Evolutionary conservation across 2,888 invertebrate species (phyloP).

Genomic region (Phragmatobia fuliginosa): DNA sequence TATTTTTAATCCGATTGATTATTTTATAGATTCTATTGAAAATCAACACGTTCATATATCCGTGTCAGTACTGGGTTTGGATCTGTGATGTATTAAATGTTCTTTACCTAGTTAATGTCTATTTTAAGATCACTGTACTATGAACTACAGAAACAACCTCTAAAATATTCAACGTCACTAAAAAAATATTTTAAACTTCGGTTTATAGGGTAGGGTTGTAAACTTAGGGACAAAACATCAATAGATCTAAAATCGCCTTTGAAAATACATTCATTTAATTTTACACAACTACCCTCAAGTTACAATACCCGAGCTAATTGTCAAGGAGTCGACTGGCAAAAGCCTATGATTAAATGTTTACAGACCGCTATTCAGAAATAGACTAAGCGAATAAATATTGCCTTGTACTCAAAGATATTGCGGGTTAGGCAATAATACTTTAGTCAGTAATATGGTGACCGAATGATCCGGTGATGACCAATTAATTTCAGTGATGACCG

Average conservation of each 20-base stretch:
- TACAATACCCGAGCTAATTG: conserved; percentile 24
- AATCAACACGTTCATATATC: too few relatives aligned
- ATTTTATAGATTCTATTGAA: not conserved
- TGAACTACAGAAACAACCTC: conserved; percentile 24
- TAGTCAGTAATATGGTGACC: not conserved
- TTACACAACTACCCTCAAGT: conserved; percentile 23
- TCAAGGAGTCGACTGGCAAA: not conserved
- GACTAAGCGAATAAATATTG: not conserved
- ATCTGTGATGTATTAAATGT: too few relatives aligned
- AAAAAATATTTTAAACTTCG: conserved; percentile 45
- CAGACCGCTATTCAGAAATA: not conserved
- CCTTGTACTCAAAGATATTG: not conserved
- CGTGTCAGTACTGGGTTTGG: not conserved
- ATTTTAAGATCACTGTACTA: conserved; percentile 20
- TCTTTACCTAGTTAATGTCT: too few relatives aligned
- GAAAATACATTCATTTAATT: conserved; percentile 48
- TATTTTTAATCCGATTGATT: not conserved
- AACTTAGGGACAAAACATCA: conserved; percentile 9
- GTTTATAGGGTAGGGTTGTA: not conserved
- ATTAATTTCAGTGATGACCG: too few relatives aligned
- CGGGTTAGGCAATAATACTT: not conserved
- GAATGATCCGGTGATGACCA: too few relatives aligned
- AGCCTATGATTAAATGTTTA: not conserved
- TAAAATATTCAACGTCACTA: conserved; percentile 18
- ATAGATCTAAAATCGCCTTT: conserved; percentile 33